Conservation (phyloP, 2,113 vertebrate species). For the Anthoscopus minutus region DNA sequence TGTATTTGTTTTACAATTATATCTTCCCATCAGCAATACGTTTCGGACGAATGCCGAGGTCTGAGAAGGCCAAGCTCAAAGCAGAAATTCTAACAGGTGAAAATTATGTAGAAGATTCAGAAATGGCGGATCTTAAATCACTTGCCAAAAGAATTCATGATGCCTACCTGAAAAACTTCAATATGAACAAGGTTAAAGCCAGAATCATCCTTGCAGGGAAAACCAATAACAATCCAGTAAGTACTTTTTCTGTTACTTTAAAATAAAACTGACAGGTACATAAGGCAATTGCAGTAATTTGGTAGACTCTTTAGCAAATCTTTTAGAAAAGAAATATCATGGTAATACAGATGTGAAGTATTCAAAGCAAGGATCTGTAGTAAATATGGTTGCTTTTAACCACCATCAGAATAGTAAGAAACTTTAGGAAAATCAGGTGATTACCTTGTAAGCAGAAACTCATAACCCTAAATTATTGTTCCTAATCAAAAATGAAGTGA, state of each 20-base stretch:
- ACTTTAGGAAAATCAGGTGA: not conserved
- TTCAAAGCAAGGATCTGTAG: not conserved
- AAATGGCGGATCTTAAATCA: slow-evolving; percentile 86
- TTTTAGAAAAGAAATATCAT: not conserved
- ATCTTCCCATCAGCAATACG: slow-evolving; percentile 83
- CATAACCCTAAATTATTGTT: not conserved
- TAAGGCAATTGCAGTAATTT: not conserved
- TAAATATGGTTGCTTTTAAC: not conserved
- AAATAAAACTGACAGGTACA: not conserved
- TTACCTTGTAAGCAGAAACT: not conserved
- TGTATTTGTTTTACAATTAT: not conserved
- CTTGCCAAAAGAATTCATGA: slow-evolving; percentile 92
- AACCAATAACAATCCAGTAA: slow-evolving; percentile 87
- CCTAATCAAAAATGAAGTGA: not conserved
- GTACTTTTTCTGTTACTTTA: slow-evolving; percentile 25
- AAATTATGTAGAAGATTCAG: slow-evolving; percentile 77
- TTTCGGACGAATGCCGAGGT: slow-evolving; percentile 96
- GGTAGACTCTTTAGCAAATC: not conserved
- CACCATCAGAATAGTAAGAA: not conserved
- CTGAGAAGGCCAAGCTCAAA: slow-evolving; percentile 94
- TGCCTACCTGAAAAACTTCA: slow-evolving; percentile 97
- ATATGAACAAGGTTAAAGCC: slow-evolving; percentile 97
- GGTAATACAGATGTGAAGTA: not conserved
- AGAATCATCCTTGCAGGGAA: slow-evolving; percentile 92
- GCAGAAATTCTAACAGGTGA: slow-evolving; percentile 90